Percentiles rank a stretch among this genome's conserved stretches.
These are phyloP conservation scores for Lycocorax pyrrhopterus DNA, from an alignment of 2,113 vertebrate genomes.

Conservation along the genomic window DNA sequence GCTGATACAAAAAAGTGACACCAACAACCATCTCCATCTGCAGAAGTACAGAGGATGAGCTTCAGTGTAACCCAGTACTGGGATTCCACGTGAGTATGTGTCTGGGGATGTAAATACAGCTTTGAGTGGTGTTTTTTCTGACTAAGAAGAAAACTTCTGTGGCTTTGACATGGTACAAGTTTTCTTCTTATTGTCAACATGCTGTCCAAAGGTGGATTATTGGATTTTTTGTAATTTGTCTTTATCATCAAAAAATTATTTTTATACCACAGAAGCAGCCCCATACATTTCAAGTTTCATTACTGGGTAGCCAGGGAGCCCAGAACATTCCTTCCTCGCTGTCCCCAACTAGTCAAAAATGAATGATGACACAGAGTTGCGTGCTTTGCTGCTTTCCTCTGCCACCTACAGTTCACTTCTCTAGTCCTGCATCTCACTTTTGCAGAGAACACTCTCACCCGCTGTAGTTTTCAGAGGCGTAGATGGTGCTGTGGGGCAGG, in stretches of 20 bases:
- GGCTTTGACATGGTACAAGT: neutral
- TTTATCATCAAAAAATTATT: neutral
- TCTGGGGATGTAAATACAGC: neutral
- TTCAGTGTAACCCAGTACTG: neutral
- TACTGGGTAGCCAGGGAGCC: neutral
- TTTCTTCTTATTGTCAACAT: neutral
- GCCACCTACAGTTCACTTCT: neutral
- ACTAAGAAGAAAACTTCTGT: neutral
- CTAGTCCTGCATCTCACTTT: neutral
- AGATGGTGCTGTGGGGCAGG: slow-evolving; percentile 93
- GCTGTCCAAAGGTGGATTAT: neutral
- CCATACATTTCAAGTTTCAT: neutral
- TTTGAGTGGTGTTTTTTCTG: neutral
- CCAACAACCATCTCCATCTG: neutral
- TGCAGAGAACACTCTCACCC: slow-evolving; percentile 76
- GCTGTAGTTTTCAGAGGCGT: slow-evolving; percentile 96
- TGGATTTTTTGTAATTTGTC: neutral
- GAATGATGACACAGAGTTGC: neutral
- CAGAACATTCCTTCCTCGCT: neutral
- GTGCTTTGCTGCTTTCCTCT: neutral
- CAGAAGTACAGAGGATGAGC: neutral
- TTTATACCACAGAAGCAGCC: neutral
- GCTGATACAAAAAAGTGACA: neutral
- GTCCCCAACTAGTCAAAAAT: neutral
- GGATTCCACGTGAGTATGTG: neutral